Percentiles rank a stretch among this genome's conserved stretches.
phyloP scores from a whole-genome alignment of 2,113 vertebrate genomes.

The Antechinus stuartii region DNA sequence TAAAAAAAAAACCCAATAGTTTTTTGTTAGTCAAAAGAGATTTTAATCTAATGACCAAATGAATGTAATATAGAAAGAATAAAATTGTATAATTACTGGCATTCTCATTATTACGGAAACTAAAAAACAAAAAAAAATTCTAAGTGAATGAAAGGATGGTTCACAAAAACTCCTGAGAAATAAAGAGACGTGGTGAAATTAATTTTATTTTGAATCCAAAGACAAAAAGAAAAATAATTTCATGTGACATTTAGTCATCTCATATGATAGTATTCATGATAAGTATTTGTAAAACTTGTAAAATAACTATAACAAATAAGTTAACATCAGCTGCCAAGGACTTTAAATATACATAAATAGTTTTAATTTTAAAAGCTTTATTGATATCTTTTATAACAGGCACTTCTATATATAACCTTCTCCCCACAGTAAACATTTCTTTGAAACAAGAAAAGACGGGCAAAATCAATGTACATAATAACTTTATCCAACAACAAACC shows the following conservation, averaged over 20 bases:
- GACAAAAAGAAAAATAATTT: not conserved
- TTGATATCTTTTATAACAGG: not conserved
- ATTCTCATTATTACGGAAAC: not conserved
- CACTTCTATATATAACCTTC: not conserved
- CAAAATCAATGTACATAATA: not conserved
- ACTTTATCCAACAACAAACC: not conserved
- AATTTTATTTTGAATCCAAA: not conserved
- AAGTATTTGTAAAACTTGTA: not conserved
- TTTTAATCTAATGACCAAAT: not conserved
- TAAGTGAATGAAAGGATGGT: not conserved
- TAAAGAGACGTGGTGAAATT: not conserved
- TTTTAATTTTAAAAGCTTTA: not conserved
- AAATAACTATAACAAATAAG: not conserved
- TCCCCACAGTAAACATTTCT: not conserved
- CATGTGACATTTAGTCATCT: not conserved
- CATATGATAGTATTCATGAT: not conserved
- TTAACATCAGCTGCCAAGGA: not conserved
- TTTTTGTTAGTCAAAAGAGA: not conserved
- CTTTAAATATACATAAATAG: not conserved
- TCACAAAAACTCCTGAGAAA: not conserved
- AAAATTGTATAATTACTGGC: not conserved
- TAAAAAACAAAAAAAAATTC: not conserved
- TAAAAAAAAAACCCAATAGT: too few relatives aligned
- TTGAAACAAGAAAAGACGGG: not conserved
- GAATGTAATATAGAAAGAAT: not conserved